Evolutionary conservation across 2,113 vertebrate genomes (phyloP).

Genomic region (Thymallus thymallus): DNA sequence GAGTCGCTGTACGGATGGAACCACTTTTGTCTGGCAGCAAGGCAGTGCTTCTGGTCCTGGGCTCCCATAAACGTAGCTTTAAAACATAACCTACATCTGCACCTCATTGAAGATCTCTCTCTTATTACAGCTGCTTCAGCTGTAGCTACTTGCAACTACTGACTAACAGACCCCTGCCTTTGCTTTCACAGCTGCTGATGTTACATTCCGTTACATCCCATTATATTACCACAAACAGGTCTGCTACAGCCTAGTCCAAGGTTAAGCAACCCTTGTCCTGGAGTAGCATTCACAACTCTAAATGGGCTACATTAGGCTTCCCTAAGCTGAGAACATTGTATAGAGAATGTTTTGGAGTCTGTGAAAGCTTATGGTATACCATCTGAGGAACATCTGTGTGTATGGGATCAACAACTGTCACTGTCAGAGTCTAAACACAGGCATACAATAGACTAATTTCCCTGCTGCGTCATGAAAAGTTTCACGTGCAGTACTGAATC

Average conservation of each 20-base stretch:
- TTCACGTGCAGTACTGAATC: too few relatives aligned
- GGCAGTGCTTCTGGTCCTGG: neutral
- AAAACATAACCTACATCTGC: constrained; percentile 10
- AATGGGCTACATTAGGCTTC: too few relatives aligned
- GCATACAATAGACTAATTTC: too few relatives aligned
- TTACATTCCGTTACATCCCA: neutral
- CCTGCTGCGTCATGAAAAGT: too few relatives aligned
- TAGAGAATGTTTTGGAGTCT: too few relatives aligned
- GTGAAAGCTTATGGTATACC: neutral
- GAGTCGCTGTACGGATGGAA: neutral
- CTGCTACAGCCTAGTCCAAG: constrained; percentile 2
- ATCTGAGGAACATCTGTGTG: constrained; percentile 21
- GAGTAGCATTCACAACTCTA: too few relatives aligned
- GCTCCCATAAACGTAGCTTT: constrained; percentile 5
- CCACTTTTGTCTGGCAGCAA: neutral
- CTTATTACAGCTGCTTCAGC: neutral
- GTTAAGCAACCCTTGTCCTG: too few relatives aligned
- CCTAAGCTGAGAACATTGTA: too few relatives aligned
- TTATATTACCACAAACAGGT: constrained; percentile 30
- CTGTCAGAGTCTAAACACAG: neutral
- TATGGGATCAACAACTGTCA: neutral
- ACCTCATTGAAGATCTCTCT: neutral
- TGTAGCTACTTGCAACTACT: neutral
- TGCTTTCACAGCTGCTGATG: constrained; percentile 9
- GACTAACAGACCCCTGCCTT: neutral